phyloP scores from a whole-genome alignment of 2,113 vertebrate genomes.

The Diphyllodes magnificus region DNA sequence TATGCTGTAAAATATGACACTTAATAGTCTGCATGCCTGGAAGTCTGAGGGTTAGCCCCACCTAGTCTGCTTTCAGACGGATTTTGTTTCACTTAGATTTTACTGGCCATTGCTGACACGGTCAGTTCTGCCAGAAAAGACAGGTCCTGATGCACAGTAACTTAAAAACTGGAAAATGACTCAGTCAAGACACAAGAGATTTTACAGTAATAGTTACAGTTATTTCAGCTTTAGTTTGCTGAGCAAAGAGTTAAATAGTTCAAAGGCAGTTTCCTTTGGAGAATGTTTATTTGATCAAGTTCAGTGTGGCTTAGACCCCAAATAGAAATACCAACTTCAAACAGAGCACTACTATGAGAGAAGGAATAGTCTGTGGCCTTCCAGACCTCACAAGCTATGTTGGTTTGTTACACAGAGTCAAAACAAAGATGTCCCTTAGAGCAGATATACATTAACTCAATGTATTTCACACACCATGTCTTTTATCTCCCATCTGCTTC shows the following conservation, averaged over 20 bases:
- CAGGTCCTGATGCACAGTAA: not conserved
- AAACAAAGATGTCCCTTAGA: conserved; percentile 28
- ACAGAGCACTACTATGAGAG: conserved; percentile 37
- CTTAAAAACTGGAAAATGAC: not conserved
- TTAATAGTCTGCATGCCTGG: not conserved
- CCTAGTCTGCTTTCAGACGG: not conserved
- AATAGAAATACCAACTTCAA: conserved; percentile 34
- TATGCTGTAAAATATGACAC: not conserved
- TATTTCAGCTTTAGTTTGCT: not conserved
- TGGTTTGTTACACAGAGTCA: conserved; percentile 12
- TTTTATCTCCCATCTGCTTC: not conserved
- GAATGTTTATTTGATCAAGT: conserved; percentile 49
- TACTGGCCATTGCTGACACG: not conserved
- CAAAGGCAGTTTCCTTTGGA: conserved; percentile 16
- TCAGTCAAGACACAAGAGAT: not conserved
- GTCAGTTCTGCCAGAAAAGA: not conserved
- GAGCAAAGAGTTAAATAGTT: conserved; percentile 35
- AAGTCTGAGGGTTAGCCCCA: not conserved
- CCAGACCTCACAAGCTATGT: conserved; percentile 20
- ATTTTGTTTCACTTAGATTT: not conserved
- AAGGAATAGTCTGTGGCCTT: conserved; percentile 23
- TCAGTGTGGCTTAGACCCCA: conserved; percentile 41
- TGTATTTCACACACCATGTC: not conserved
- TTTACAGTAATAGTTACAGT: not conserved
- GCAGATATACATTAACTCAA: not conserved